Evolutionary conservation across 2,113 vertebrate genomes (phyloP), one percentile per base, ranked within the genome.

Genomic region (Phylloscopus trochilus): DNA sequence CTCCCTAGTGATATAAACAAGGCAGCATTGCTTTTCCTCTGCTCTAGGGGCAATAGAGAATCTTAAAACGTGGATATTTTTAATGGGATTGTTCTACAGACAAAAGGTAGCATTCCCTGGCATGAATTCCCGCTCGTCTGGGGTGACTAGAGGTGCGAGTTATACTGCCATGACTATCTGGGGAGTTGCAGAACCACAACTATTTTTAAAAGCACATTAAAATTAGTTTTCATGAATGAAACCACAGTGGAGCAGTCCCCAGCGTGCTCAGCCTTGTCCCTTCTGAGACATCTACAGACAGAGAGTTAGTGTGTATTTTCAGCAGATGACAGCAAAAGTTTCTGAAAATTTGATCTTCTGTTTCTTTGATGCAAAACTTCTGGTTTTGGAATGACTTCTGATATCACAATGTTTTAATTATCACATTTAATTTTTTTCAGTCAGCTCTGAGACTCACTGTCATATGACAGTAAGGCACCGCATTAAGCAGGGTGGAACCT

Each of bases 1-100:
- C n/a, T 56, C 43, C 12, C 1, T 2, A 16, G 7, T 0, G 2
- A 31, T 6, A 16, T 1, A 69, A 62, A 24, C 7, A 47, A 70
- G 47, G 63, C 0, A 0, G 10, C 15, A 24, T 17, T 6, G 18
- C 30, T 55, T 66, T 59, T 22, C 59, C 35, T 30, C 16, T 30
- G 31, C 39, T 59, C 13, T 11, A n/a, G 49, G 22, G 26, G 23
- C 28, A 87, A 4, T 4, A 24, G 27, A 39, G 7, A 14, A 5
- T 43, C 44, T 20, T 26, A 26, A n/a, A 56, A 73, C 10, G 28
- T 8, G 10, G 1, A 11, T 18, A 14, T 59, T 6, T 6, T 18
- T 1, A 3, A 75, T 13, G 20, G 8, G 19, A 56, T 24, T 56
- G 8, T 27, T 62, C n/a, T 15, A 53, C 6, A 53, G 59, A 46